Evolutionary conservation across 2,888 invertebrate genomes (phyloP).

Genomic region (Chrysodeixis includens): DNA sequence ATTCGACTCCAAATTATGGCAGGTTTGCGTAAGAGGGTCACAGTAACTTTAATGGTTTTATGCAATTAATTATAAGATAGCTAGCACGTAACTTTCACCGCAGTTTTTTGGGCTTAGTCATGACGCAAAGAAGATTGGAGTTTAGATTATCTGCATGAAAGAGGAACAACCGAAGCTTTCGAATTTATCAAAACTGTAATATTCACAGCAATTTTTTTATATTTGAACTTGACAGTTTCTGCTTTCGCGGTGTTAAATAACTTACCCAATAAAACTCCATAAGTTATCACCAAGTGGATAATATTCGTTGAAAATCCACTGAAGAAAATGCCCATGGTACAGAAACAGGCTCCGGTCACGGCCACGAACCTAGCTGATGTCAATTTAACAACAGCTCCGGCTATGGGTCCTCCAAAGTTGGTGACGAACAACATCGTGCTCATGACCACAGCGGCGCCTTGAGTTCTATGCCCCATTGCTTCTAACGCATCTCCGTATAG

Average conservation of each 20-base stretch:
- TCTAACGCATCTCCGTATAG: conserved; percentile 91
- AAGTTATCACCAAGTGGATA: conserved; percentile 81
- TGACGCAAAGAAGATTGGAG: background rate
- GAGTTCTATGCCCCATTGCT: conserved; percentile 90
- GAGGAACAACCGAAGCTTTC: background rate
- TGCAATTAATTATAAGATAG: conserved; percentile 7
- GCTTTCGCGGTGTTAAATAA: background rate
- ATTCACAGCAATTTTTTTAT: background rate
- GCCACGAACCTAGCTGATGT: conserved; percentile 83
- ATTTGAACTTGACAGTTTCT: too few relatives aligned
- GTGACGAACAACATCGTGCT: conserved; percentile 91
- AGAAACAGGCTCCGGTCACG: conserved; percentile 77
- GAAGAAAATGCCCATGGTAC: conserved; percentile 82
- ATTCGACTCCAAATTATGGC: conserved; percentile 15
- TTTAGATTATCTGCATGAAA: conserved; percentile 5
- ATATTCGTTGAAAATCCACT: conserved; percentile 84
- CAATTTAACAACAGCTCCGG: conserved; percentile 90
- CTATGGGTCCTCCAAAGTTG: conserved; percentile 92
- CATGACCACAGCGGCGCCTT: conserved; percentile 91
- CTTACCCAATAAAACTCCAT: conserved; percentile 85
- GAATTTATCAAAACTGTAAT: background rate
- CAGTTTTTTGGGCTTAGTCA: background rate
- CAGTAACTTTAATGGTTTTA: conserved; percentile 1
- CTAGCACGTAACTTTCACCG: background rate
- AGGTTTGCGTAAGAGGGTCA: conserved; percentile 13